phyloP scores from a whole-genome alignment of 2,113 vertebrate genomes.

The Vanacampus margaritifer region DNA sequence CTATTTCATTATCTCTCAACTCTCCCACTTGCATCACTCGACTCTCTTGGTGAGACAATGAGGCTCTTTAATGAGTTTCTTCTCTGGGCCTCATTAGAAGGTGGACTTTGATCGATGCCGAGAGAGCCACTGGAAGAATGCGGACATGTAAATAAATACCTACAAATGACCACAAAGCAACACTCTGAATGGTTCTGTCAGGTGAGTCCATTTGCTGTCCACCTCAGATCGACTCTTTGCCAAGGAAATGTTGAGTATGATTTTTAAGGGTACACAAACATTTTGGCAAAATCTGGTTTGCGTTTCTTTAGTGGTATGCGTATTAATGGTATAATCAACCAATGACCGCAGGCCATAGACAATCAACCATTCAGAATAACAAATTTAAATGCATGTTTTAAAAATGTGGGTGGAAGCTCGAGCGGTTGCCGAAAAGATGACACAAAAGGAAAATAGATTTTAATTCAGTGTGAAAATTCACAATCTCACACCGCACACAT shows the following conservation, averaged over 20 bases:
- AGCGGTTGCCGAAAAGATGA: background rate
- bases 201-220: constrained; percentile 8
- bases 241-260: no score
- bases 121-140: constrained; percentile 11
- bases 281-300: no score
- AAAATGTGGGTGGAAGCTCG: background rate
- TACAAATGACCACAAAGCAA: constrained; percentile 9
- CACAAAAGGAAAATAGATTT: background rate
- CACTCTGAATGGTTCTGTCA: constrained; percentile 10
- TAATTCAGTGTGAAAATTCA: constrained; percentile 27
- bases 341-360: no score
- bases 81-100: constrained; percentile 54
- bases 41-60: constrained; percentile 33
- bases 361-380: no score
- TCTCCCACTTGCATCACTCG: constrained; percentile 31
- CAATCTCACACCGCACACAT: constrained; percentile 5
- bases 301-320: no score
- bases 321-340: no score
- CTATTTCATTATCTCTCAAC: constrained; percentile 41
- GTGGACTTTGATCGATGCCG: constrained; percentile 60
- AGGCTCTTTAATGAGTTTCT: constrained; percentile 58
- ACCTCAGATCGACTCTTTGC: constrained; percentile 20
- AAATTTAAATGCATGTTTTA: background rate
- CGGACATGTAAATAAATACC: constrained; percentile 22
- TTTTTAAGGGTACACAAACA: no score